Evolutionary conservation across 1,140 invertebrate species (phyloP), one percentile per base, ranked within the genome.

Genomic region (Zaprionus nigranus): DNA sequence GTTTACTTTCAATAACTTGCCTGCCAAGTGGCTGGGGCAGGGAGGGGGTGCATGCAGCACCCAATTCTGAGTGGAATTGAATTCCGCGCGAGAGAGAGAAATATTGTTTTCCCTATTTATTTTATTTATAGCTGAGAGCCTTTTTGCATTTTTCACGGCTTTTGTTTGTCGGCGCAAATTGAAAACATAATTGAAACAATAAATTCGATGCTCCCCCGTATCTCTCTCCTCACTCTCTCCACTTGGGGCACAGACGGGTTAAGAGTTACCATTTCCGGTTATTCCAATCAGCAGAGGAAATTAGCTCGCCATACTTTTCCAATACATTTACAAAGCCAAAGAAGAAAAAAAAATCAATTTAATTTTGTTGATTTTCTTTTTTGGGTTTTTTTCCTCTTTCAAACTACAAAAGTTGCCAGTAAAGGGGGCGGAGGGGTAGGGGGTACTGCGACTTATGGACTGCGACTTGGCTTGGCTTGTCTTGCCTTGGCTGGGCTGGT

Each of bases 171-270:
- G 86, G 82, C 85, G 82, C 79, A 90, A 90, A 90, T 90, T 90
- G 85, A 85, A 90, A 90, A 90, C 84, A 90, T 90, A 90, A 90
- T 90, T 90, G 86, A 90, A 90, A 90, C 81, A 79, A 90, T 90
- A 90, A 90, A 90, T 90, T 90, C 72, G 43, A 62, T 62, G 53
- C 65, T 38, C 22, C 43, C 43, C 54, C 63, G 43, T 68, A 63
- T 69, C 53, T 63, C 30, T 57, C 30, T 15, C 15, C 30, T 15
- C 15, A n/a, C 40, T 9, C 15, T n/a, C 40, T n/a, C n/a, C 6
- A 7, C 15, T 17, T 6, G 40, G 40, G 40, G n/a, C 40, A 17
- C 7, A 46, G 40, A 46, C 40, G 40, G 40, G 40, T 46, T 46
- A 46, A 46, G 40, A 38, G 3, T 38, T 38, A n/a, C 40, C 40